These are phyloP conservation scores for Corticium candelabrum DNA, from an alignment of 37 sponge, comb jelly and placozoan genomes.

Conservation along the genomic window DNA sequence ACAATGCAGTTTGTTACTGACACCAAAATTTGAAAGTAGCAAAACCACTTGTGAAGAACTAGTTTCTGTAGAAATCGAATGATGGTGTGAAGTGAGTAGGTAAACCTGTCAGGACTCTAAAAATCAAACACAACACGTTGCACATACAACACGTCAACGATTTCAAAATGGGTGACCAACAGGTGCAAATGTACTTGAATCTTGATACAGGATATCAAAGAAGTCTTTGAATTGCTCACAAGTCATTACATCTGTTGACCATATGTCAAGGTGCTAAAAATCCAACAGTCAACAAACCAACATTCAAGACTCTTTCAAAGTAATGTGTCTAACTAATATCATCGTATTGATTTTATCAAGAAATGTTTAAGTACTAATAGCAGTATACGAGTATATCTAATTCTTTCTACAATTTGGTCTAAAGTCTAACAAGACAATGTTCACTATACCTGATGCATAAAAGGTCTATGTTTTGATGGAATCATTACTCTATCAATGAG, in stretches of 20 bases:
- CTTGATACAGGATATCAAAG: neutral
- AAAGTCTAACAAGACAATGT: no score
- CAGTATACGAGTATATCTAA: no score
- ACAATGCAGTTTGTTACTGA: neutral
- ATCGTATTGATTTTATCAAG: no score
- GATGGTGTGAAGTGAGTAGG: neutral
- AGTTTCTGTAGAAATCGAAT: neutral
- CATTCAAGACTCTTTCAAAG: neutral
- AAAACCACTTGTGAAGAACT: neutral
- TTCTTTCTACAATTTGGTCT: no score
- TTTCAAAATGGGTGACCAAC: neutral
- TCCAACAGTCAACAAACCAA: neutral
- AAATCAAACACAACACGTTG: neutral
- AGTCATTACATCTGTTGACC: neutral
- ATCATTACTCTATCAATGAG: neutral
- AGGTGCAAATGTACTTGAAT: neutral
- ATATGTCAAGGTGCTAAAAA: neutral
- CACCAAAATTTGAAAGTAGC: neutral
- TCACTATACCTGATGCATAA: neutral
- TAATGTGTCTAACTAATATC: no score
- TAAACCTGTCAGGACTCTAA: neutral
- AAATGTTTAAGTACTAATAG: no score
- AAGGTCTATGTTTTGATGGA: neutral
- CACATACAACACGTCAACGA: neutral
- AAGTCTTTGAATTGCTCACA: neutral